A percentile compares a stretch with the other conserved stretches of the same genome.
These are phyloP conservation scores for Stomatorhinus walkeri DNA, from an alignment of 2,797 vertebrate species.

Conservation along the genomic window DNA sequence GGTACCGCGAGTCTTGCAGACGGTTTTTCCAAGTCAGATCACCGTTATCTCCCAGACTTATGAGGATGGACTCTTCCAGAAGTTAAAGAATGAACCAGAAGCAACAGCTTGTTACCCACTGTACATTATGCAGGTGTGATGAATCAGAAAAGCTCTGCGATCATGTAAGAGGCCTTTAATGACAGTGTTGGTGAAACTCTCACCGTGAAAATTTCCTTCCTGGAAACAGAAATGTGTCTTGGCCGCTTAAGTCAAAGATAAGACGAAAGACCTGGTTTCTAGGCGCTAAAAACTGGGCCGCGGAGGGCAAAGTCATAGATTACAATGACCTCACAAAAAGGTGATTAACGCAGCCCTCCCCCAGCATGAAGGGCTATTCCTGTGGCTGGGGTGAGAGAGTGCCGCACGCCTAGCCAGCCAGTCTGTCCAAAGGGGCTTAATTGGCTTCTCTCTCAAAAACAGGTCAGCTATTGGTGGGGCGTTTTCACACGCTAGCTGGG, in stretches of 20 bases:
- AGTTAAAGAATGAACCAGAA: background rate
- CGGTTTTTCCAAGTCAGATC: background rate
- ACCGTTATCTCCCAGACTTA: background rate
- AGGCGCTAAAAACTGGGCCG: background rate
- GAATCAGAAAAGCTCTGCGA: background rate
- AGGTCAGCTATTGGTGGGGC: background rate
- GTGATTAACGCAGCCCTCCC: conserved; percentile 15
- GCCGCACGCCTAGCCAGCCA: background rate
- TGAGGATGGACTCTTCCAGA: background rate
- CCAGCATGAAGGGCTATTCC: background rate
- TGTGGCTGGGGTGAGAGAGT: background rate
- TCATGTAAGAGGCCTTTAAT: background rate
- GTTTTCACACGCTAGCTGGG: background rate
- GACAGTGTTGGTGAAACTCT: background rate
- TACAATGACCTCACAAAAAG: conserved; percentile 7
- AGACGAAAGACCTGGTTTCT: background rate
- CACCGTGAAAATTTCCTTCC: background rate
- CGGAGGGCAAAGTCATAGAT: background rate
- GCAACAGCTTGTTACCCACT: background rate
- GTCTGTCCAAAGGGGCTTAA: background rate
- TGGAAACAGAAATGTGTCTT: background rate
- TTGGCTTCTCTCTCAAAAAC: background rate
- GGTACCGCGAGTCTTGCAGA: background rate
- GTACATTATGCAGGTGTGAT: background rate
- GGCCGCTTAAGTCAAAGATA: background rate